phyloP scores from a whole-genome alignment of 2,888 invertebrate species.

The Cosmia trapezina region DNA sequence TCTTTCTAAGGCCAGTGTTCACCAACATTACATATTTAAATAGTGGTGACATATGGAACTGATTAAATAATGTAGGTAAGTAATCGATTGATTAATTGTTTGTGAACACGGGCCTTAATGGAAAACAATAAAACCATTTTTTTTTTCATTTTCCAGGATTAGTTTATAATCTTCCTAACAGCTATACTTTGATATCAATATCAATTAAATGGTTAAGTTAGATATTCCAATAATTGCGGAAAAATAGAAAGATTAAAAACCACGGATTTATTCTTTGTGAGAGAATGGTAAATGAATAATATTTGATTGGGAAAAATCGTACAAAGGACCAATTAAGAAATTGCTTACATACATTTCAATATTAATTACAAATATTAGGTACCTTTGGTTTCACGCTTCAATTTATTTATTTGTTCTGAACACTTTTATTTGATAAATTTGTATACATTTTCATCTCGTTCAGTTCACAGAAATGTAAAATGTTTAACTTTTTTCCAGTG shows the following conservation, averaged over 20 bases:
- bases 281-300: conserved; percentile 16
- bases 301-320: conserved; percentile 28
- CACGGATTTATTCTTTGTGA: conserved; percentile 10
- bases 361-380: conserved; percentile 29
- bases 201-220: conserved; percentile 8
- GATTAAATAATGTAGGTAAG: background rate
- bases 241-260: background rate
- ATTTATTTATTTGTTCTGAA: conserved; percentile 24
- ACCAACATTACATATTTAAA: background rate
- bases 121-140: background rate
- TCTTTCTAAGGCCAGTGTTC: background rate
- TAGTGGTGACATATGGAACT: background rate
- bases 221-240: background rate
- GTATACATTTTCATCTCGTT: conserved; percentile 5
- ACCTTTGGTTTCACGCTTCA: conserved; percentile 2
- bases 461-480: conserved; percentile 23
- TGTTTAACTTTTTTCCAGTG: background rate
- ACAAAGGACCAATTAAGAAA: conserved; percentile 22
- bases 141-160: background rate
- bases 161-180: background rate
- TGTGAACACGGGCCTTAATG: background rate
- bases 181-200: background rate
- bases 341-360: conserved; percentile 6
- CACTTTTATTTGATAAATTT: conserved; percentile 18
- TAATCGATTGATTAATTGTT: background rate